Percentiles rank a stretch among this genome's conserved stretches.
These are phyloP conservation scores for Pempheris klunzingeri DNA, from an alignment of 2,797 vertebrate species.

Conservation along the genomic window DNA sequence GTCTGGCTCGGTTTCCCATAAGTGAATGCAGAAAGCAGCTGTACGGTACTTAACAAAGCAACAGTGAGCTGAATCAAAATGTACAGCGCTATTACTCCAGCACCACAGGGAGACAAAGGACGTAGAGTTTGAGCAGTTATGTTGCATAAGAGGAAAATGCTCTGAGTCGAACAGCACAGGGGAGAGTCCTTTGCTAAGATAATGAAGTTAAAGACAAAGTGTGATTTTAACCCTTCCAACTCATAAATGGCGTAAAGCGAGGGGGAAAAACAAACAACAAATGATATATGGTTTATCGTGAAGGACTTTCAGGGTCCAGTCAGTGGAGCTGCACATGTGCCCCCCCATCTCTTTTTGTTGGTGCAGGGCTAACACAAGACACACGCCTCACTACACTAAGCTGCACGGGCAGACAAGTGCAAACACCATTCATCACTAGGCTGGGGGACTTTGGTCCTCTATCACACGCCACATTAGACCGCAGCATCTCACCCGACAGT, in stretches of 20 bases:
- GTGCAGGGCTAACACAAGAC: constrained; percentile 64
- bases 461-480: constrained; percentile 53
- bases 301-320: constrained; percentile 23
- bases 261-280: not conserved
- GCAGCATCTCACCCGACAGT: constrained; percentile 37
- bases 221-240: not conserved
- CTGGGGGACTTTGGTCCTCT: constrained; percentile 63
- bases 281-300: not conserved
- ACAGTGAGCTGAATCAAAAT: constrained; percentile 48
- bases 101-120: constrained; percentile 29
- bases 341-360: constrained; percentile 33
- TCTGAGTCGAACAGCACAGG: constrained; percentile 7
- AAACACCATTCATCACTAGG: constrained; percentile 78
- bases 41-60: constrained; percentile 52
- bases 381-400: constrained; percentile 66
- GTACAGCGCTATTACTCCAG: constrained; percentile 47
- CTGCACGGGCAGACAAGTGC: constrained; percentile 68
- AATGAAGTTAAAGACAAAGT: not conserved
- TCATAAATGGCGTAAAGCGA: not conserved
- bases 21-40: constrained; percentile 74
- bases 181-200: constrained; percentile 12
- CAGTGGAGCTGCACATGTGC: constrained; percentile 26
- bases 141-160: constrained; percentile 45
- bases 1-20: constrained; percentile 43
- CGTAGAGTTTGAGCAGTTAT: constrained; percentile 27